Percentiles rank a stretch among this genome's conserved stretches.
Conservation (phyloP, 2,888 invertebrate species). For the Pimpla rufipes region DNA sequence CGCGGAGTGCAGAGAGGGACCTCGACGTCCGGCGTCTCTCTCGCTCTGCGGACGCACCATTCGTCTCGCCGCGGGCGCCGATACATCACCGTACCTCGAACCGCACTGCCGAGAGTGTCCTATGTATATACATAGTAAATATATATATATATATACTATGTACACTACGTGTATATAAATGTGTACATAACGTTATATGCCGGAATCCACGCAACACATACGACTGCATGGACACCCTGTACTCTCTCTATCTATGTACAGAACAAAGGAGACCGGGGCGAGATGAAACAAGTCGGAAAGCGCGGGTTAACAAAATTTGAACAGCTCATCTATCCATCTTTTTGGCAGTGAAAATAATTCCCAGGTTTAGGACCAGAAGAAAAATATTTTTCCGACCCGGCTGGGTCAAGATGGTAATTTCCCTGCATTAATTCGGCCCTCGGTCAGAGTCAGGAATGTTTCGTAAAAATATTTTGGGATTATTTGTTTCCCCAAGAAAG, state of each 20-base stretch:
- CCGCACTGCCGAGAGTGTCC: conserved; percentile 71
- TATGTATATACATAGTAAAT: conserved; percentile 73
- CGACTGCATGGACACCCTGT: conserved; percentile 72
- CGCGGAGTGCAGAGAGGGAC: conserved; percentile 16
- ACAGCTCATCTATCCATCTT: too few species aligned
- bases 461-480: too few species aligned
- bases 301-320: too few species aligned
- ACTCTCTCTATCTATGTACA: conserved; percentile 49
- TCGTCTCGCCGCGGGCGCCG: conserved; percentile 84
- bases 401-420: too few species aligned
- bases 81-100: conserved; percentile 83
- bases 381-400: too few species aligned
- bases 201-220: conserved; percentile 43
- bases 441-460: too few species aligned
- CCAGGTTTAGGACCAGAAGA: too few species aligned
- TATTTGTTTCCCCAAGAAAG: too few species aligned
- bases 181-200: conserved; percentile 34
- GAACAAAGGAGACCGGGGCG: conserved; percentile 7
- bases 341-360: too few species aligned
- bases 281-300: too few species aligned
- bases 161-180: not conserved
- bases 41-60: conserved; percentile 76
- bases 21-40: conserved; percentile 28
- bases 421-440: too few species aligned
- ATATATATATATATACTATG: conserved; percentile 34